A percentile compares a stretch with the other conserved stretches of the same genome.
These are phyloP conservation scores for Vanacampus margaritifer DNA, from an alignment of 2,113 vertebrate genomes.

Conservation along the genomic window DNA sequence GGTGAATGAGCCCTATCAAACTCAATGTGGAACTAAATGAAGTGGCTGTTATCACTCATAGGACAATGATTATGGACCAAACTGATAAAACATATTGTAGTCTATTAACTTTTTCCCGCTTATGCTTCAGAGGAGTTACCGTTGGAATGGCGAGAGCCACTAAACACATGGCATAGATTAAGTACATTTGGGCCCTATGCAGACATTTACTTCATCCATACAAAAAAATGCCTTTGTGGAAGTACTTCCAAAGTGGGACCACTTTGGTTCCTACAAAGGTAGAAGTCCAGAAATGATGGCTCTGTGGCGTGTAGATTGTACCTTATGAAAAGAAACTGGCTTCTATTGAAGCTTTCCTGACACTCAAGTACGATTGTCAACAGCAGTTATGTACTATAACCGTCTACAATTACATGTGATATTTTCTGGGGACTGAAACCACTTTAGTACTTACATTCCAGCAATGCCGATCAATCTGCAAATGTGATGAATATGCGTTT, in stretches of 20 bases:
- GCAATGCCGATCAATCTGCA: not conserved
- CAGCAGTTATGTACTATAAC: too few species aligned
- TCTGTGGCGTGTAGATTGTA: too few species aligned
- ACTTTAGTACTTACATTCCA: not conserved
- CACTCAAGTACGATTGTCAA: too few species aligned
- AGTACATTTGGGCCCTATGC: not conserved
- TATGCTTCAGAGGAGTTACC: not conserved
- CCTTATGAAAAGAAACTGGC: too few species aligned
- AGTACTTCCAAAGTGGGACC: not conserved
- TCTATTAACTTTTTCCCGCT: constrained; percentile 6
- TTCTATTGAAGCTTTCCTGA: too few species aligned
- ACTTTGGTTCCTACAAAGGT: not conserved
- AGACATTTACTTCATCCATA: not conserved
- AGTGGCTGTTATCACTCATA: constrained; percentile 49
- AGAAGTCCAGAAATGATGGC: not conserved
- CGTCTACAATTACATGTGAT: not conserved
- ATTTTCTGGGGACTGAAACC: not conserved
- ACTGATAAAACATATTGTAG: constrained; percentile 19
- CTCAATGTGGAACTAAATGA: constrained; percentile 51
- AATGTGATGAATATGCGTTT: not conserved
- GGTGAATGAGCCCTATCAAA: constrained; percentile 53
- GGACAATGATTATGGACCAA: constrained; percentile 24
- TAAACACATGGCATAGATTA: not conserved
- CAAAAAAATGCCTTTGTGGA: not conserved
- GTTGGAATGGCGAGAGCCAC: not conserved